These are phyloP conservation scores for Melanchra persicariae DNA, from an alignment of 2,888 invertebrate genomes.

Conservation along the genomic window DNA sequence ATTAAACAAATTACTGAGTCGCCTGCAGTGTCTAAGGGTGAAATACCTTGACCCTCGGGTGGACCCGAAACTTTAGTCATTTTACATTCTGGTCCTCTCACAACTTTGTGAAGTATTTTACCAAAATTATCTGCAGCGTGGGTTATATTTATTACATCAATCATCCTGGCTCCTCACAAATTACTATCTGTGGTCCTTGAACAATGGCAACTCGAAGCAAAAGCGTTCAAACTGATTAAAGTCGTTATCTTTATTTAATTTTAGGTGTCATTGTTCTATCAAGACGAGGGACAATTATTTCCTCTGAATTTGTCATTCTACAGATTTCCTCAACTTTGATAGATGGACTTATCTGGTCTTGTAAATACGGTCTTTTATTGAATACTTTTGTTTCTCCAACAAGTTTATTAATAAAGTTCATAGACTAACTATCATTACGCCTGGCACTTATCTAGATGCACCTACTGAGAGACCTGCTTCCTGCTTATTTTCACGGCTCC, in stretches of 20 bases:
- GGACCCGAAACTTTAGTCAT: constrained; percentile 41
- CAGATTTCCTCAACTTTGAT: neutral
- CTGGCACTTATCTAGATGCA: constrained; percentile 54
- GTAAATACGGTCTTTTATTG: neutral
- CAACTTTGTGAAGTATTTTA: constrained; percentile 5
- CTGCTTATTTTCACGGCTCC: constrained; percentile 37
- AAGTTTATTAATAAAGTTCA: constrained; percentile 1
- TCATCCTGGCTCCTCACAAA: neutral
- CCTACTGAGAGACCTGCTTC: constrained; percentile 14
- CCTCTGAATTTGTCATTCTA: neutral
- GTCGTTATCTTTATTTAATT: constrained; percentile 19
- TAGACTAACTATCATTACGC: constrained; percentile 13
- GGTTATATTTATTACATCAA: constrained; percentile 3
- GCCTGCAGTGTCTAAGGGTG: constrained; percentile 9
- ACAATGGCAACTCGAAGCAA: neutral
- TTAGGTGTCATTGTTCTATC: neutral
- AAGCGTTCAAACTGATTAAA: constrained; percentile 11
- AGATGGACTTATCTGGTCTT: neutral
- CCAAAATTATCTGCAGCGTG: neutral
- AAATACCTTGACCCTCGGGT: constrained; percentile 6
- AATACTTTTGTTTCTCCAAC: neutral
- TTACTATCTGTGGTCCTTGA: neutral
- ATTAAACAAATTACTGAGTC: constrained; percentile 43
- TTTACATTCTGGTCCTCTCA: constrained; percentile 28
- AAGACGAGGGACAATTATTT: neutral